Percentiles rank a stretch among this genome's conserved stretches.
These are phyloP conservation scores for Garra rufa DNA, from an alignment of 2,113 vertebrate species.

Conservation along the genomic window DNA sequence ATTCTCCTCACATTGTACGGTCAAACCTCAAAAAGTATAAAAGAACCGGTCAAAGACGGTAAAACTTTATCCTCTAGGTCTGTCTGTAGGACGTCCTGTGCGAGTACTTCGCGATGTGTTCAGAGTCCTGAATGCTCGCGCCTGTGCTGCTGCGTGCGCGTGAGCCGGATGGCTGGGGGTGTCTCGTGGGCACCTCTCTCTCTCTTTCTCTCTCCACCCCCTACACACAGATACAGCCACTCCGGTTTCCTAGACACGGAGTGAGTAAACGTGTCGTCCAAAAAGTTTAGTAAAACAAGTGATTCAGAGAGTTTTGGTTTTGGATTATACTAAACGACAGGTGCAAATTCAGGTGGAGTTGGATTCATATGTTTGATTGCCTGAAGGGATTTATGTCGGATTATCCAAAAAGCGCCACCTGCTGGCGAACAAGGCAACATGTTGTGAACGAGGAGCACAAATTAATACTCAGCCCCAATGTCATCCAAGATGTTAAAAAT, in stretches of 20 bases:
- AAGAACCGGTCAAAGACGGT: background rate
- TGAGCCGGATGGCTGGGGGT: constrained; percentile 29
- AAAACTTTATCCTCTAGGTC: constrained; percentile 6
- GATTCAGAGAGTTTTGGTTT: background rate
- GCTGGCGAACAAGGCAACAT: constrained; percentile 1
- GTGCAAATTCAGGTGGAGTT: background rate
- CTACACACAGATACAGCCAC: constrained; percentile 10
- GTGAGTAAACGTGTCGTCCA: background rate
- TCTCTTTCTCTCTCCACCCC: constrained; percentile 24
- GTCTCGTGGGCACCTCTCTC: constrained; percentile 21
- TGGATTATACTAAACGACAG: background rate
- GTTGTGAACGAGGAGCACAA: too few species aligned
- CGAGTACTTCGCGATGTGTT: background rate
- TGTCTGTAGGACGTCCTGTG: constrained; percentile 39
- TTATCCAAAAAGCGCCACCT: constrained; percentile 16
- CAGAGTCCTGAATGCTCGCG: constrained; percentile 7
- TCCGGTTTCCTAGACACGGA: background rate
- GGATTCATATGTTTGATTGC: background rate
- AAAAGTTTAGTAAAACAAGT: background rate
- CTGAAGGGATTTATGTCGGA: background rate
- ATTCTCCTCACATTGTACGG: constrained; percentile 76
- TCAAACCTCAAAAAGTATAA: background rate
- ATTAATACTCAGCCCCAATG: too few species aligned
- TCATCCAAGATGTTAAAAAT: too few species aligned
- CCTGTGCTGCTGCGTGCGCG: background rate